phyloP scores from a whole-genome alignment of 2,888 invertebrate species.

The Dascillus cervinus region DNA sequence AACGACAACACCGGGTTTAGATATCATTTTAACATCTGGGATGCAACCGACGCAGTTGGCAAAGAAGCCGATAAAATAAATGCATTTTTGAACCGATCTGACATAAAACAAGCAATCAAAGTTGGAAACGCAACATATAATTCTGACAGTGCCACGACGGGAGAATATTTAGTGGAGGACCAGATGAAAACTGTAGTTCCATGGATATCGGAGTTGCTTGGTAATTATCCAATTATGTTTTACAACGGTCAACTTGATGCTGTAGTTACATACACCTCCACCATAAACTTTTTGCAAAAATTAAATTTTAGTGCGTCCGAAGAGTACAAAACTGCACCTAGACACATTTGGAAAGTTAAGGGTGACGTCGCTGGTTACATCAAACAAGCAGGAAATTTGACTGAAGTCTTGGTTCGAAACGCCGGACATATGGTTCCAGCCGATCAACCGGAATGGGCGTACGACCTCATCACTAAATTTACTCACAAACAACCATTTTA shows the following conservation, averaged over 20 bases:
- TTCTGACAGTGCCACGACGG: constrained; percentile 47
- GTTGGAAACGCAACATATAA: constrained; percentile 8
- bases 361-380: constrained; percentile 67
- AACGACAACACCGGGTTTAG: constrained; percentile 14
- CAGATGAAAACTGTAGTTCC: constrained; percentile 74
- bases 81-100: neutral
- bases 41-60: too few relatives aligned
- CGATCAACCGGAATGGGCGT: constrained; percentile 71
- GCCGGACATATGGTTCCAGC: constrained; percentile 78
- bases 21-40: constrained; percentile 15
- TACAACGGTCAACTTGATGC: constrained; percentile 90
- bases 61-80: constrained; percentile 15
- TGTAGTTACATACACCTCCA: constrained; percentile 80
- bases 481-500: constrained; percentile 43
- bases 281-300: constrained; percentile 66
- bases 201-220: constrained; percentile 60
- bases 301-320: constrained; percentile 60
- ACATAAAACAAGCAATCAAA: constrained; percentile 6
- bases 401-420: constrained; percentile 65
- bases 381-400: constrained; percentile 61
- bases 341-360: constrained; percentile 62
- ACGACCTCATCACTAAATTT: constrained; percentile 63
- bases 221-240: constrained; percentile 65
- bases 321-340: constrained; percentile 56
- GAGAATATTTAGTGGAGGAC: constrained; percentile 62